phyloP scores from a whole-genome alignment of 1,140 invertebrate species.

The Drosophila lowei region DNA sequence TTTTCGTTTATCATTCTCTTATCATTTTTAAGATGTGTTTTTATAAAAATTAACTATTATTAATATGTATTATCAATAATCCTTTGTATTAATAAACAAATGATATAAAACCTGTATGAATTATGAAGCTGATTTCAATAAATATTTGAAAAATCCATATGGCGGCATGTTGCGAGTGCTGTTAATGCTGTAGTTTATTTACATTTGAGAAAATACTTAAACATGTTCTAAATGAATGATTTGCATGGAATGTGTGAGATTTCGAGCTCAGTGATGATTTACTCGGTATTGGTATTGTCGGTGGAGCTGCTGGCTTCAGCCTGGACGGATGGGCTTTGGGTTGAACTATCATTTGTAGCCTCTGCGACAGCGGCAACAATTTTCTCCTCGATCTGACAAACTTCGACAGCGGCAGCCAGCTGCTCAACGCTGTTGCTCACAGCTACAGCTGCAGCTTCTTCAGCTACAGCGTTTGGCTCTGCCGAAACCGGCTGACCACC shows the following conservation, averaged over 20 bases:
- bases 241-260: constrained; percentile 56
- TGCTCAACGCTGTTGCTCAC: constrained; percentile 13
- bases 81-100: too few relatives aligned
- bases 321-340: constrained; percentile 58
- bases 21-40: constrained; percentile 77
- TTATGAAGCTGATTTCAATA: constrained; percentile 76
- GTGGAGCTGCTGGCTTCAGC: constrained; percentile 37
- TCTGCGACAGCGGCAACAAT: constrained; percentile 9
- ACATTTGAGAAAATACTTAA: constrained; percentile 66
- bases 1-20: constrained; percentile 33
- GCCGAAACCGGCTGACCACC: background rate
- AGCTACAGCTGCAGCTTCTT: constrained; percentile 1
- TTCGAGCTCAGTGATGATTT: constrained; percentile 5
- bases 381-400: constrained; percentile 51
- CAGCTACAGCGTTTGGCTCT: background rate
- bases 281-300: constrained; percentile 52
- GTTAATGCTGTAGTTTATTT: constrained; percentile 28
- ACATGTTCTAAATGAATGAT: constrained; percentile 44
- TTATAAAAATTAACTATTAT: constrained; percentile 66
- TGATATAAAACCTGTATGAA: constrained; percentile 43
- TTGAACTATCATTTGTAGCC: constrained; percentile 8
- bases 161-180: background rate
- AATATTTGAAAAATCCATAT: constrained; percentile 68
- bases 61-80: constrained; percentile 64
- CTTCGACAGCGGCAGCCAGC: constrained; percentile 34